Percentiles rank a stretch among this genome's conserved stretches.
phyloP scores from a whole-genome alignment of 2,888 invertebrate species.

The Atethmia centrago region DNA sequence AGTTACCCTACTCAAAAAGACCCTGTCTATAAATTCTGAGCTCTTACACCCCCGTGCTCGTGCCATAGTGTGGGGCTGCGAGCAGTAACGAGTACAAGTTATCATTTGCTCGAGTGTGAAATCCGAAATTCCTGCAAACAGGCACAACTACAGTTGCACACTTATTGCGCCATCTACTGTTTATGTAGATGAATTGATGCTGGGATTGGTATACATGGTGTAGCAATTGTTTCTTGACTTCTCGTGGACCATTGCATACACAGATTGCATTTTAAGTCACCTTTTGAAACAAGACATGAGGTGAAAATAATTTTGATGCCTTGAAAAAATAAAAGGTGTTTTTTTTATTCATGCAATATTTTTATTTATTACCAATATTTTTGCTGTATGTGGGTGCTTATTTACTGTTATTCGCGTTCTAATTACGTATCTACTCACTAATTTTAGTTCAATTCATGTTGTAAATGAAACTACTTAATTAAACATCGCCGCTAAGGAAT shows the following conservation, averaged over 20 bases:
- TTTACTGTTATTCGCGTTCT: neutral
- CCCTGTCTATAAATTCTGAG: slow-evolving; percentile 36
- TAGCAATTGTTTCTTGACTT: neutral
- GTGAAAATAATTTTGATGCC: neutral
- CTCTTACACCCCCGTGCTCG: slow-evolving; percentile 7
- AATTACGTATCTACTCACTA: neutral
- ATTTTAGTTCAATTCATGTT: neutral
- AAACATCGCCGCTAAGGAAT: no score
- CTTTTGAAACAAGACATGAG: neutral
- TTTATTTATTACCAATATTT: neutral
- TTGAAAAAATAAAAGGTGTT: neutral
- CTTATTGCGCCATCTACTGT: slow-evolving; percentile 38
- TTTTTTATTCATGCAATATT: neutral
- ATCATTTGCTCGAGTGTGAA: slow-evolving; percentile 74
- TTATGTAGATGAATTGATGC: slow-evolving; percentile 15
- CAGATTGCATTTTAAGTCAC: neutral
- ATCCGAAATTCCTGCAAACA: slow-evolving; percentile 50
- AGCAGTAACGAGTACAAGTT: slow-evolving; percentile 74
- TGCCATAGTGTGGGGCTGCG: slow-evolving; percentile 23
- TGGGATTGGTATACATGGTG: neutral
- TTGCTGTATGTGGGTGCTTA: neutral
- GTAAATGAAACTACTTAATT: no score
- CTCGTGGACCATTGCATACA: neutral
- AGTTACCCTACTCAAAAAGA: neutral
- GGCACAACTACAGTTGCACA: slow-evolving; percentile 70